Evolutionary conservation across 2,113 vertebrate species (phyloP).

Genomic region (Pycnonotus jocosus): DNA sequence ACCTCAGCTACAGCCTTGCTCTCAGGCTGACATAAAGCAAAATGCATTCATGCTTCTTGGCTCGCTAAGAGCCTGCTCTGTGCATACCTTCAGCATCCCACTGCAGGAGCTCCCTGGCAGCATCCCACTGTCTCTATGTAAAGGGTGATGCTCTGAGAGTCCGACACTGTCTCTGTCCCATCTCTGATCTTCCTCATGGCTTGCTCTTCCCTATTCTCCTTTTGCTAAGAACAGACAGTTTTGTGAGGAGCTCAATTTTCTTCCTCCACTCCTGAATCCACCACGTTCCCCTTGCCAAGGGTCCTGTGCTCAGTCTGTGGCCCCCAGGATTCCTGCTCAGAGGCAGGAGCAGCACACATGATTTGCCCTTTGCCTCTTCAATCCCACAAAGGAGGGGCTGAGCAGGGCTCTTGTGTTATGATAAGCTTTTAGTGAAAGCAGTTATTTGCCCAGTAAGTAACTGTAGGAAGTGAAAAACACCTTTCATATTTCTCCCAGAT

Average conservation of each 20-base stretch:
- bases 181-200: not conserved
- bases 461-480: not conserved
- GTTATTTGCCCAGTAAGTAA: not conserved
- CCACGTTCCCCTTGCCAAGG: not conserved
- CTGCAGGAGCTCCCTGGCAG: not conserved
- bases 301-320: not conserved
- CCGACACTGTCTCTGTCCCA: not conserved
- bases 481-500: not conserved
- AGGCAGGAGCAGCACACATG: not conserved
- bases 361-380: not conserved
- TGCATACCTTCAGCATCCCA: rapidly evolving
- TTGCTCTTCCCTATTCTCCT: not conserved
- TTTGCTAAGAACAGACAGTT: not conserved
- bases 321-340: rapidly evolving
- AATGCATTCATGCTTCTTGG: not conserved
- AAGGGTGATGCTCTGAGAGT: not conserved
- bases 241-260: not conserved
- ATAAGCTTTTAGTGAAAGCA: not conserved
- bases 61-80: rapidly evolving
- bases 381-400: not conserved
- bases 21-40: not conserved
- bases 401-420: not conserved
- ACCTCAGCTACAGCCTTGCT: not conserved
- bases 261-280: not conserved
- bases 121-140: not conserved